phyloP scores from a whole-genome alignment of 2,888 invertebrate genomes.

The Chorisops tibialis region DNA sequence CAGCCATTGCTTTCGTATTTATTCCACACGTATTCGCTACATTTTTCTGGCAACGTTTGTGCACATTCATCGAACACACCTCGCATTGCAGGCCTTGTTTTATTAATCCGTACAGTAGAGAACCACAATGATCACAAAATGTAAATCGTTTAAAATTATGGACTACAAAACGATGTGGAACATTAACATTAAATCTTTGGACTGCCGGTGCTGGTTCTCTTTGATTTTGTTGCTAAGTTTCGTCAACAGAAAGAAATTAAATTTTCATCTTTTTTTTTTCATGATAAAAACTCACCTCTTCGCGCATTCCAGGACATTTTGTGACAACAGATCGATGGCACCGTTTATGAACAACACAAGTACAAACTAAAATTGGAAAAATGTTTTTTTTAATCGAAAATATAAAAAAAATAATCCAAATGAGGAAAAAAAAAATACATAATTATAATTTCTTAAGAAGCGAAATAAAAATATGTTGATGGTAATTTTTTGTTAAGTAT shows the following conservation, averaged over 20 bases:
- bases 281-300: constrained; percentile 58
- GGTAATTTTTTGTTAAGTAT: constrained; percentile 38
- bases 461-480: constrained; percentile 13
- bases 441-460: neutral
- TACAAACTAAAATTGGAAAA: constrained; percentile 73
- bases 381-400: too few species aligned
- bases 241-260: constrained; percentile 23
- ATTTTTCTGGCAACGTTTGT: constrained; percentile 98
- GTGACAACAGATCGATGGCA: constrained; percentile 97
- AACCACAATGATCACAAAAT: constrained; percentile 99
- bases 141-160: constrained; percentile 98
- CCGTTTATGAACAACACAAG: constrained; percentile 98
- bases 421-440: neutral
- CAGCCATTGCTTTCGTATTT: constrained; percentile 94
- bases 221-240: constrained; percentile 51
- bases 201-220: constrained; percentile 62
- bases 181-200: constrained; percentile 94
- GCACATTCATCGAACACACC: constrained; percentile 96
- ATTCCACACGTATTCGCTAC: constrained; percentile 99
- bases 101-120: constrained; percentile 91
- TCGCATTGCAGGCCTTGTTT: constrained; percentile 96
- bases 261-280: too few species aligned
- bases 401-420: neutral
- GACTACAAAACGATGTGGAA: constrained; percentile 94
- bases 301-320: constrained; percentile 97